phyloP scores from a whole-genome alignment of 2,797 vertebrate species.

The Chelmon rostratus region DNA sequence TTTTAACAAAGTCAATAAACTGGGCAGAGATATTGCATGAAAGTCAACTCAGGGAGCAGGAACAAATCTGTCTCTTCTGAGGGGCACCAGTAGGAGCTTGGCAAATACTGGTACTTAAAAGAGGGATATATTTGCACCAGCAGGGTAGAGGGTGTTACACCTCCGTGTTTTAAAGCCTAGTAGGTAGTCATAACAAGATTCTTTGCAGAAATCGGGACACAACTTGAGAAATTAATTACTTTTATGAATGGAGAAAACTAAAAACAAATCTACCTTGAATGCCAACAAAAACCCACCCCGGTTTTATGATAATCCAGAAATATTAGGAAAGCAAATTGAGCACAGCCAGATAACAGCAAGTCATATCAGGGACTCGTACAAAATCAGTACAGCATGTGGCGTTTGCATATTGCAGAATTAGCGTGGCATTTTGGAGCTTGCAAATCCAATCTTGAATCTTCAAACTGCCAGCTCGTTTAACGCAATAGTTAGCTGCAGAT shows the following conservation, averaged over 20 bases:
- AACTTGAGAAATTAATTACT: conserved; percentile 26
- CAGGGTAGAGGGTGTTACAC: background rate
- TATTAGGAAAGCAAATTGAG: conserved; percentile 43
- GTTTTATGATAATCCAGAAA: conserved; percentile 42
- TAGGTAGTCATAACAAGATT: background rate
- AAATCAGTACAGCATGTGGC: conserved; percentile 28
- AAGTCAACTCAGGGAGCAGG: conserved; percentile 8
- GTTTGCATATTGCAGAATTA: conserved; percentile 52
- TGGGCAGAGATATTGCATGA: conserved; percentile 24
- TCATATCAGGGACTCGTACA: conserved; percentile 13
- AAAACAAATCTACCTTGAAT: conserved; percentile 29
- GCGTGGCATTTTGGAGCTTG: conserved; percentile 55
- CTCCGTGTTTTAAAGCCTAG: background rate
- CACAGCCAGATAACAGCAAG: conserved; percentile 15
- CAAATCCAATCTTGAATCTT: conserved; percentile 60
- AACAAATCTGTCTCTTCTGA: conserved; percentile 17
- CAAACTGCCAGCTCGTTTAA: conserved; percentile 71
- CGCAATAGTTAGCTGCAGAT: conserved; percentile 58
- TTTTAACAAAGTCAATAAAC: conserved; percentile 33
- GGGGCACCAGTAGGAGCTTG: background rate
- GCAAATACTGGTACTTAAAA: conserved; percentile 3
- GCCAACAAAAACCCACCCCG: background rate
- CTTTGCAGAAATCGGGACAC: background rate
- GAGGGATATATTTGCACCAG: conserved; percentile 10
- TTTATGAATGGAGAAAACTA: conserved; percentile 27